Conservation (phyloP, 2,113 vertebrate species). For the Epinephelus moara region DNA sequence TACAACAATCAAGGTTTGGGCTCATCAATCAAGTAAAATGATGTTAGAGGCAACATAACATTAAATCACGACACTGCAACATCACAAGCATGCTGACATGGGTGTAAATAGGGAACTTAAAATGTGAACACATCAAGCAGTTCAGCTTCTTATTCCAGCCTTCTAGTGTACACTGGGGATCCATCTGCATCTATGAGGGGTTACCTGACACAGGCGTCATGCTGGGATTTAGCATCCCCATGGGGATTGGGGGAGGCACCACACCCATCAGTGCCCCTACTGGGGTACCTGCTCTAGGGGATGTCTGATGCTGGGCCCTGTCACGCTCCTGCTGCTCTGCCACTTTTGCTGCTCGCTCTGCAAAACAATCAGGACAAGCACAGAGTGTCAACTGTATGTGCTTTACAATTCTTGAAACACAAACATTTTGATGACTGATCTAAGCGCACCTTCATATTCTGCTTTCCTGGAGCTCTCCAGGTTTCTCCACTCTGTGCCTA, state of each 20-base stretch:
- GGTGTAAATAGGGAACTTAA: conserved; percentile 12
- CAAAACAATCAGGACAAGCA: conserved; percentile 61
- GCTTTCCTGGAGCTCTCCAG: conserved; percentile 96
- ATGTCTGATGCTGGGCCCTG: conserved; percentile 92
- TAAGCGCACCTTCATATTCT: conserved; percentile 95
- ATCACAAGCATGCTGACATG: conserved; percentile 38
- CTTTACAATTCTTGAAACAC: background rate
- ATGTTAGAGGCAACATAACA: conserved; percentile 25
- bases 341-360: conserved; percentile 99
- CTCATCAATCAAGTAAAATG: conserved; percentile 4
- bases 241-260: conserved; percentile 96
- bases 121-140: conserved; percentile 69
- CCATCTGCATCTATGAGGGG: conserved; percentile 83
- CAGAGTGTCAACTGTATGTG: background rate
- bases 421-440: background rate
- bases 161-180: conserved; percentile 62
- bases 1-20: conserved; percentile 42
- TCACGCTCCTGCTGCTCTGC: conserved; percentile 99
- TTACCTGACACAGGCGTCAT: conserved; percentile 99
- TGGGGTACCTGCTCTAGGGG: conserved; percentile 98
- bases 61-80: conserved; percentile 8
- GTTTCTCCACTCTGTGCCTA: conserved; percentile 99
- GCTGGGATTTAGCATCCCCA: conserved; percentile 99
- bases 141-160: conserved; percentile 82
- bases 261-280: conserved; percentile 97